Evolutionary conservation across 2,888 invertebrate genomes (phyloP), one percentile per base, ranked within the genome.

Genomic region (Cosmopolites sordidus): DNA sequence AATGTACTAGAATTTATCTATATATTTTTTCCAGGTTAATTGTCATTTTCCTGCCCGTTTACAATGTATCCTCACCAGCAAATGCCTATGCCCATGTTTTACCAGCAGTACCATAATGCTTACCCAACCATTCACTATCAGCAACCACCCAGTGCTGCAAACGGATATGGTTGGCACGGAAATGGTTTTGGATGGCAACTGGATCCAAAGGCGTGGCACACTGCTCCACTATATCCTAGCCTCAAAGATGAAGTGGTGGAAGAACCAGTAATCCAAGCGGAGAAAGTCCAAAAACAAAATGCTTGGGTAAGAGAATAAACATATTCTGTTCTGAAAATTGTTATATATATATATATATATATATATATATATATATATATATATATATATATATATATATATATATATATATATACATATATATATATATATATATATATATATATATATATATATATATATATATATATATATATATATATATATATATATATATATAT

Each of bases 81-180:
- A 8, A 53, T 50, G 56, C 58, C 58, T 4, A 60, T 62, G 62
- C 54, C 56, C 1, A 58, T 69, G 12, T 59, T 63, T n/a, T 69
- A 69, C 54, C 66, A 71, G 43, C 74, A 74, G 54, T 74, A 74
- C 62, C 63, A 62, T 46, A 69, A 69, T 47, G 74, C 74, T 1
- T 74, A 74, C 53, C 74, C 74, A 0, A 62, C 62, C 4, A 64
- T 74, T 22, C 66, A 71, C 16, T 71, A 72, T 48, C 66, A 68
- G 16, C 70, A 71, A 59, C 70, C 72, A 1, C 73, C 73, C 1
- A 62, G 71, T 56, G 71, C 73, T 2, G 59, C 66, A 22, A 74
- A 74, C 51, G 74, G 74, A 16, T 75, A 75, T 55, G 74, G 74
- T 5, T 75, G 75, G 75, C 71, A 71, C 52, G 75, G 75, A 14